phyloP scores from a whole-genome alignment of 2,113 vertebrate genomes.

The Esox niger region DNA sequence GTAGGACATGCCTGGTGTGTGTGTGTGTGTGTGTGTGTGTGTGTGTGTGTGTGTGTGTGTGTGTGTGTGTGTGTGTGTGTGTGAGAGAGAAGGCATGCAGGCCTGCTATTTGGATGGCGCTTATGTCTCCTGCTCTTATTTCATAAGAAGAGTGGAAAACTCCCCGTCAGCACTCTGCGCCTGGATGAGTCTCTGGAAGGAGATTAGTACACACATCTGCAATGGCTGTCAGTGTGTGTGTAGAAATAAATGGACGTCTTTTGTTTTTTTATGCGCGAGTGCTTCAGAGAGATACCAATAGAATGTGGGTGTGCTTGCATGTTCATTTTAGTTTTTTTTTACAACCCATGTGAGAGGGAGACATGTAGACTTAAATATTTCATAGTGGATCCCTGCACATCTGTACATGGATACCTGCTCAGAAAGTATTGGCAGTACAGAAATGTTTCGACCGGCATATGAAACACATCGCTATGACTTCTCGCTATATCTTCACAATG shows the following conservation, averaged over 20 bases:
- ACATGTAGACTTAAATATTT: slow-evolving; percentile 1
- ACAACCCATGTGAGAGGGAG: background rate
- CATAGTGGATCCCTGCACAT: background rate
- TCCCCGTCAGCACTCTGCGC: slow-evolving; percentile 68
- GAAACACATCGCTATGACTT: background rate
- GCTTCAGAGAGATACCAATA: background rate
- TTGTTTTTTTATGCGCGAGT: slow-evolving; percentile 3
- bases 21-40: background rate
- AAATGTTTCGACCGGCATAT: slow-evolving; percentile 4
- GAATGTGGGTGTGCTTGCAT: slow-evolving; percentile 16
- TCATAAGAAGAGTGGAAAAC: slow-evolving; percentile 68
- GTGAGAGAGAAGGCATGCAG: slow-evolving; percentile 36
- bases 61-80: slow-evolving; percentile 14
- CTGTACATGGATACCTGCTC: slow-evolving; percentile 23
- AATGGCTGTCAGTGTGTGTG: slow-evolving; percentile 20
- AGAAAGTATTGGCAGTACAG: slow-evolving; percentile 7
- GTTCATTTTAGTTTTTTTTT: background rate
- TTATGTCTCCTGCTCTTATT: slow-evolving; percentile 62
- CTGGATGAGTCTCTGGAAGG: slow-evolving; percentile 57
- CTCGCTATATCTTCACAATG: background rate
- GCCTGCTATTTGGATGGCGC: slow-evolving; percentile 50
- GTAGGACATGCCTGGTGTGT: background rate
- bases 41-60: background rate
- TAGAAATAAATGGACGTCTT: background rate
- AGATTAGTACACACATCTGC: slow-evolving; percentile 69